Evolutionary conservation across 1,140 invertebrate species (phyloP).

Genomic region (Drosophila kanapiae): DNA sequence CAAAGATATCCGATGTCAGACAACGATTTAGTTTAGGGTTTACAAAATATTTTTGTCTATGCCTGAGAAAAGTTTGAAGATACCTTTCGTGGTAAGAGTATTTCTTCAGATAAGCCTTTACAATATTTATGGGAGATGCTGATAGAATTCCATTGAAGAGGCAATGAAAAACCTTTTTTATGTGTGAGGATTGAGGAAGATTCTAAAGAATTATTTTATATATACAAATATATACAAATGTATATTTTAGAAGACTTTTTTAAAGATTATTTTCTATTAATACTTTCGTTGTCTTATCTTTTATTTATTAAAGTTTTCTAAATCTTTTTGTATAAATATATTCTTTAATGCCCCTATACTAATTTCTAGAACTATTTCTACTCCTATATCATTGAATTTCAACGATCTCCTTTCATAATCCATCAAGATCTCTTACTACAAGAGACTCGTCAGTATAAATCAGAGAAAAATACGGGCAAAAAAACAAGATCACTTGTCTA

Average conservation of each 20-base stretch:
- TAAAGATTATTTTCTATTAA: not conserved
- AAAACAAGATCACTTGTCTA: conserved; percentile 46
- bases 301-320: not conserved
- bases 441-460: conserved; percentile 2
- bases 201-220: not conserved
- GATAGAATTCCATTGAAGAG: not conserved
- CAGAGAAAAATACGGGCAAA: conserved; percentile 14
- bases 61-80: not conserved
- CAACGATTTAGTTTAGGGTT: not conserved
- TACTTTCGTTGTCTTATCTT: not conserved
- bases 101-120: not conserved
- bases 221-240: not conserved
- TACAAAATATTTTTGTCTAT: not conserved
- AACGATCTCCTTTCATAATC: conserved; percentile 20
- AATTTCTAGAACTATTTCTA: not conserved
- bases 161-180: conserved; percentile 1
- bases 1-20: conserved; percentile 24
- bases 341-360: not conserved
- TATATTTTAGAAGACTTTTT: not conserved
- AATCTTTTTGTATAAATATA: not conserved
- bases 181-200: not conserved
- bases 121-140: not conserved
- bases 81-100: not conserved
- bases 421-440: conserved; percentile 14
- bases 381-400: not conserved